These are phyloP conservation scores for Zaprionus africanus DNA, from an alignment of 1,140 invertebrate genomes.

Conservation along the genomic window DNA sequence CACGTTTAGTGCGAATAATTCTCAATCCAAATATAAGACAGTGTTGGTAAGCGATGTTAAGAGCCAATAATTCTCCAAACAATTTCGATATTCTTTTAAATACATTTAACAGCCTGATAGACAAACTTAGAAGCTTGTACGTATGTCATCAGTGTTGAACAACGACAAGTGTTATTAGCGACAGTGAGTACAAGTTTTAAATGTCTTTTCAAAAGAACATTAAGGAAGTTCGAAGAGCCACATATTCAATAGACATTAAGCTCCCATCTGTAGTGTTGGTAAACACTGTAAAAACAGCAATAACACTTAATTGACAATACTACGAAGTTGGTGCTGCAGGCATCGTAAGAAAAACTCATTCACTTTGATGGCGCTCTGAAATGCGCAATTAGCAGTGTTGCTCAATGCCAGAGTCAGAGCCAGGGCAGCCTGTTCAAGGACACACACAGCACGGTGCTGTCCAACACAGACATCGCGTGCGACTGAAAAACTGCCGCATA, in stretches of 20 bases:
- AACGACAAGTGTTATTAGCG: neutral
- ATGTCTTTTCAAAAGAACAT: neutral
- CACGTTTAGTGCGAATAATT: too few species aligned
- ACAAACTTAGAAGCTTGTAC: neutral
- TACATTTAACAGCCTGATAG: neutral
- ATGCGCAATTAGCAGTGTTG: slow-evolving; percentile 45
- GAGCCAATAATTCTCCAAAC: too few species aligned
- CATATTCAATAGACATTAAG: neutral
- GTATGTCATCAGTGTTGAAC: neutral
- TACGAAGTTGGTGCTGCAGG: neutral
- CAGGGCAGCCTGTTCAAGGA: slow-evolving; percentile 20
- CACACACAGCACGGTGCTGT: slow-evolving; percentile 7
- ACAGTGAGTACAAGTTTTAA: neutral
- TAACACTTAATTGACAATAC: slow-evolving; percentile 20
- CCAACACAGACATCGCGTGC: slow-evolving; percentile 26
- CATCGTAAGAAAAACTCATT: slow-evolving; percentile 26
- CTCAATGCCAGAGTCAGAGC: slow-evolving; percentile 22
- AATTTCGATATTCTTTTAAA: too few species aligned
- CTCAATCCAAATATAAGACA: too few species aligned
- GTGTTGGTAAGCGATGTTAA: neutral
- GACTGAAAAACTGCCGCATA: slow-evolving; percentile 21
- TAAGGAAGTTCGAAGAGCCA: neutral
- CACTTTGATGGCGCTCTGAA: slow-evolving; percentile 22
- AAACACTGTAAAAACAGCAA: slow-evolving; percentile 6
- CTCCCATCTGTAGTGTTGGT: slow-evolving; percentile 14